A percentile compares a stretch with the other conserved stretches of the same genome.
Conservation (phyloP, 2,888 invertebrate species). For the Acanthoscelides obtectus region DNA sequence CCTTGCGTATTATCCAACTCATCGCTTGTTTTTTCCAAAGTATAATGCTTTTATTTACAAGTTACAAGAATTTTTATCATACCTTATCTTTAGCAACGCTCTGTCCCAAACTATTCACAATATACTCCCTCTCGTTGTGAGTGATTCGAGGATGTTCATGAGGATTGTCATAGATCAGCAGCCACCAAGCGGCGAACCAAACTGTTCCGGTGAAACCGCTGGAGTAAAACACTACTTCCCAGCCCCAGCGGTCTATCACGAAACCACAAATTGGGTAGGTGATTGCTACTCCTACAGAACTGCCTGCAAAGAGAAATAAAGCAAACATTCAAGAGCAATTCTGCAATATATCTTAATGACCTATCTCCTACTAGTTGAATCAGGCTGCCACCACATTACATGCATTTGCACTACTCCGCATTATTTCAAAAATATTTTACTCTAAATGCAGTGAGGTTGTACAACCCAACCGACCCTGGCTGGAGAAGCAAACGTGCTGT, state of each 20-base stretch:
- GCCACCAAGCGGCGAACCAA: slow-evolving; percentile 64
- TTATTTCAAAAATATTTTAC: no score
- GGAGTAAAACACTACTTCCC: slow-evolving; percentile 69
- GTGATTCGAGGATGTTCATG: slow-evolving; percentile 62
- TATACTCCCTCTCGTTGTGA: slow-evolving; percentile 54
- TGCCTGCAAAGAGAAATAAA: slow-evolving; percentile 44
- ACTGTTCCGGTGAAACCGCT: slow-evolving; percentile 57
- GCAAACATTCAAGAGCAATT: background rate
- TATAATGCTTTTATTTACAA: background rate
- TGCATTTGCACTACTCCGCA: no score
- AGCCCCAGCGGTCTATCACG: slow-evolving; percentile 60
- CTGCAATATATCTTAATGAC: background rate
- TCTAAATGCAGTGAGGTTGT: no score
- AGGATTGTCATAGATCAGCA: slow-evolving; percentile 61
- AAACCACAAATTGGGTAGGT: slow-evolving; percentile 68
- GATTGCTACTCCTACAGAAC: slow-evolving; percentile 62
- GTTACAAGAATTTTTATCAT: background rate
- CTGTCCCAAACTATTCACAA: slow-evolving; percentile 53
- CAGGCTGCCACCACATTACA: no score
- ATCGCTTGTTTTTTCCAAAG: no score
- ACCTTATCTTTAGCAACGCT: slow-evolving; percentile 42
- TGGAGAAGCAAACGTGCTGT: no score
- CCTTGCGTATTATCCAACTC: no score
- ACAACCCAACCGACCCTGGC: no score
- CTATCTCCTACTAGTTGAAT: no score